Base-by-base conservation (phyloP, 2,113 vertebrate genomes). In the Dendropsophus ebraccatus region DNA sequence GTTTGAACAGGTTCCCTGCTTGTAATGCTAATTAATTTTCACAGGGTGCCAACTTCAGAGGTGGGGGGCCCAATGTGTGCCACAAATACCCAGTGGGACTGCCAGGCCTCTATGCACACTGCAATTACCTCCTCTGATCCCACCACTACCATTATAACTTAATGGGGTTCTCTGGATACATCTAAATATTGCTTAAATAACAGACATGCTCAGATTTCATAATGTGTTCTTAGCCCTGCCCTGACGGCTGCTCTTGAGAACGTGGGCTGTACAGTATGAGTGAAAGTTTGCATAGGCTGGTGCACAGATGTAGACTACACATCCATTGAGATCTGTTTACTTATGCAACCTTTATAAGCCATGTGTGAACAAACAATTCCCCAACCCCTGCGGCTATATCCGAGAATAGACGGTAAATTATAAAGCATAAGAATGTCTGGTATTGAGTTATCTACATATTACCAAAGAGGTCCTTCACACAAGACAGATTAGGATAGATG, bases 21-120 rank as follows among this genome's bases (percentile, higher is more conserved):
- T 74, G 82, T 62, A 50, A 83, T 74, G 82, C 50, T 47, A 75
- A 83, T 60, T 73, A 74, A 10, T 41, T 83, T 72, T 54, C 69
- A 73, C 23, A 50, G 80, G 80, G 80, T 82, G 45, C 62, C 28
- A 49, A 7, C 80, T 69, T 82, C 80, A 82, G 80, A 67, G 62
- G 80, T 70, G 58, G 45, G 28, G 54, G 4, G 30, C 45, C 80
- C 30, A 60, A 81, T 50, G 60, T 52, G 60, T 50, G 62, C 41
- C 45, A 70, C 60, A 5, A 50, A 69, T 32, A 32, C 45, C n/a
- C 54, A 6, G 13, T 65, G 56, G 78, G 78, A 80, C 32, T n/a
- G 4, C 13, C 41, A 32, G 35, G 4, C 54, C 77, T 45, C 37
- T 56, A 19, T 56, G 77, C 58, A 41, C 77, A 65, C 41, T 14